Base-by-base conservation (phyloP, 1,140 invertebrate species). In the Gryon sp. region DNA sequence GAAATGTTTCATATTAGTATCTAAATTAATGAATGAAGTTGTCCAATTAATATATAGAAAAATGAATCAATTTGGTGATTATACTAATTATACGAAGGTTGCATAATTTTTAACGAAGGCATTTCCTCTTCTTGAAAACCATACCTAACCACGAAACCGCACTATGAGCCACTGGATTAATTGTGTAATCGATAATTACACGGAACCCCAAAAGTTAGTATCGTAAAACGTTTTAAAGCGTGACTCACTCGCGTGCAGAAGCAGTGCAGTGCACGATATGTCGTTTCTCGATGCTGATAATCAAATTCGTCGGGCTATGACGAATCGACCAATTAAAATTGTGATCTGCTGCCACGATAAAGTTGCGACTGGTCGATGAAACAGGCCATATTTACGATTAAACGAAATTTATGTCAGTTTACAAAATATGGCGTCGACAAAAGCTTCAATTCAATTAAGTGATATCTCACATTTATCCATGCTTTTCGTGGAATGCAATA, bases 251-350 rank as follows among this genome's bases (percentile, higher is more conserved):
- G 85, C 85, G 85, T 87, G 87, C 84, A 85, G 46, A 63, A 60
- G 46, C 57, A 60, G 73, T 78, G 55, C 72, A 72, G 46, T 75
- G 57, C 76, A 82, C 80, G 82, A 84, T 86, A 86, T 78, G 77
- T 80, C 82, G 81, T 87, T 86, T 68, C 79, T 83, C 80, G 80
- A 86, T 82, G 76, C 82, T 87, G 86, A 87, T 88, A 88, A 88
- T 88, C 86, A 87, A 87, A 86, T 85, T 88, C 86, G 82, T 84
- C 79, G 81, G 79, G 81, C 82, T 84, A 88, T 89, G 85, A 88
- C 86, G 86, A 89, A 89, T 88, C 85, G 86, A 78, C 85, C 86
- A 89, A 89, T 88, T 88, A 88, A 87, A 87, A 78, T 80, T 53
- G 85, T 82, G 86, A 88, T 89, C 83, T 80, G 82, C 76, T 74